Conservation (phyloP, 35 echinoderm and acorn worm species). For the Amphiura filiformis region DNA sequence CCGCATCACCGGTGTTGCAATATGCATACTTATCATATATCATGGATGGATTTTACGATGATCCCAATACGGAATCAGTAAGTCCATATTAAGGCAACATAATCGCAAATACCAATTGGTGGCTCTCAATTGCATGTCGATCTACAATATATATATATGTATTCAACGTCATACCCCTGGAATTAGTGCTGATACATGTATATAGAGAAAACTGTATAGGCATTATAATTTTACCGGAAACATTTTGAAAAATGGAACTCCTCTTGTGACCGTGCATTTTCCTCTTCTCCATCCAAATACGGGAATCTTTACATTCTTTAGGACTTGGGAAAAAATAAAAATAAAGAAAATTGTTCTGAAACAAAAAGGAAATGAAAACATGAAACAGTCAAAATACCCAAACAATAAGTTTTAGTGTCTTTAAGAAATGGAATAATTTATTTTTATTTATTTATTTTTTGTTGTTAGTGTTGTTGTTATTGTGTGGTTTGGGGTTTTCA, state of each 20-base stretch:
- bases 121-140: too few relatives aligned
- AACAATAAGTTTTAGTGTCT: neutral
- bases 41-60: too few relatives aligned
- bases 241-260: slow-evolving; percentile 70
- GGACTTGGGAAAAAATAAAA: slow-evolving; percentile 34
- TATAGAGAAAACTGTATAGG: too few relatives aligned
- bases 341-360: slow-evolving; percentile 48
- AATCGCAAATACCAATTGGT: too few relatives aligned
- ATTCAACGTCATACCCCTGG: too few relatives aligned
- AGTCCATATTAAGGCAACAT: too few relatives aligned
- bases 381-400: neutral
- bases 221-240: slow-evolving; percentile 73
- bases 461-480: neutral
- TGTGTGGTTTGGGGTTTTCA: neutral
- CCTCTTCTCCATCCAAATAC: neutral
- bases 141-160: too few relatives aligned
- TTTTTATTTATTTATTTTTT: neutral
- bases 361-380: slow-evolving; percentile 1
- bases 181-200: too few relatives aligned
- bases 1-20: too few relatives aligned
- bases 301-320: slow-evolving; percentile 19
- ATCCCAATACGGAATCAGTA: too few relatives aligned
- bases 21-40: too few relatives aligned
- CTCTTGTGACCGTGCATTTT: slow-evolving; percentile 32
- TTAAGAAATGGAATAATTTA: neutral